Evolutionary conservation across 2,797 vertebrate species (phyloP).

Genomic region (Arremon aurantiirostris): DNA sequence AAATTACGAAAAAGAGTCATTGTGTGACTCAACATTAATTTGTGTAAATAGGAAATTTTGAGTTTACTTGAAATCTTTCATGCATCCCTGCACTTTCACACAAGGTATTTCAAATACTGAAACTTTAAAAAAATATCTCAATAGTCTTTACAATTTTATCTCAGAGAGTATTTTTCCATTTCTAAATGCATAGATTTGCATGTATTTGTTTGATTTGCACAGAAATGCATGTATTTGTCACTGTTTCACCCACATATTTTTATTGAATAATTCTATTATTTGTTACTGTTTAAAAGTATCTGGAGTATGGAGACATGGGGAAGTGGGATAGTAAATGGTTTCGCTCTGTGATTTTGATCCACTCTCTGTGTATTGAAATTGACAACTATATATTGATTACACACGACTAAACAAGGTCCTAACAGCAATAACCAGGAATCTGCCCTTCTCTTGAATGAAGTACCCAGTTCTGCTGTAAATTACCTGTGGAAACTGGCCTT

Average conservation of each 20-base stretch:
- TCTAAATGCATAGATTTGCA: not conserved
- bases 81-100: not conserved
- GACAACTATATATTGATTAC: not conserved
- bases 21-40: not conserved
- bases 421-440: not conserved
- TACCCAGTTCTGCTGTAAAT: not conserved
- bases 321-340: not conserved
- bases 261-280: not conserved
- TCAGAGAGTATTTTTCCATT: not conserved
- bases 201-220: too few relatives aligned
- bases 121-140: not conserved
- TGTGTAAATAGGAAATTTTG: not conserved
- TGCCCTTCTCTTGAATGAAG: not conserved
- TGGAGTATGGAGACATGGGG: not conserved
- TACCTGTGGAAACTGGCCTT: constrained; percentile 94
- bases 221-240: not conserved
- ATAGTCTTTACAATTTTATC: not conserved
- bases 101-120: not conserved
- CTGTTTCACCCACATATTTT: not conserved
- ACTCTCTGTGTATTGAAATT: not conserved
- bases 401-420: not conserved
- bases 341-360: not conserved
- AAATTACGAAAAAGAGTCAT: not conserved
- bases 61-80: not conserved
- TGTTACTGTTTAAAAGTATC: not conserved